Conservation (phyloP, 2,888 invertebrate genomes). For the Adelphocoris suturalis region DNA sequence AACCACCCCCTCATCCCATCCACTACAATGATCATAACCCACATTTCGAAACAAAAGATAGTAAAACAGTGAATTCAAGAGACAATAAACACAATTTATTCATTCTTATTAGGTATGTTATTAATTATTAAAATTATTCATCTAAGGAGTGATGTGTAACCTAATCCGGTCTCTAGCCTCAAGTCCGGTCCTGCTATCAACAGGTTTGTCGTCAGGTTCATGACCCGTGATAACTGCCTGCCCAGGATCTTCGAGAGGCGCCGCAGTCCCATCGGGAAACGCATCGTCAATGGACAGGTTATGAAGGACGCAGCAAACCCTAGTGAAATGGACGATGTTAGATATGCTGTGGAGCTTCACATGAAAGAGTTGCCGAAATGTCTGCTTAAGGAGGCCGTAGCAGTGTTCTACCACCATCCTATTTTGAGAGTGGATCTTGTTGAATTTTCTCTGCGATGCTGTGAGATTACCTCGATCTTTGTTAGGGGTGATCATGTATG, state of each 20-base stretch:
- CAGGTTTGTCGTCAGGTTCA: neutral
- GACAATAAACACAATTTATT: neutral
- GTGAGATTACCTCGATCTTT: too few species aligned
- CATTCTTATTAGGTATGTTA: neutral
- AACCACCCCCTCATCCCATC: too few species aligned
- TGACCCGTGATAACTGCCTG: neutral
- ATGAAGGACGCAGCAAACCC: conserved; percentile 45
- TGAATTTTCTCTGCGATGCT: neutral
- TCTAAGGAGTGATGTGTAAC: neutral
- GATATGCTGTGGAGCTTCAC: neutral
- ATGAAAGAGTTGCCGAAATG: conserved; percentile 48
- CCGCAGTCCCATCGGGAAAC: neutral
- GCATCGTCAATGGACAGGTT: conserved; percentile 35
- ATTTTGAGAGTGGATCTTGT: neutral
- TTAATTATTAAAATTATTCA: neutral
- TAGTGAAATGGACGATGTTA: conserved; percentile 28
- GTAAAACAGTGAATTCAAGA: conserved; percentile 14
- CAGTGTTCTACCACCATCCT: neutral
- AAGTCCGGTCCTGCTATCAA: neutral
- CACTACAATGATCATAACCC: too few species aligned
- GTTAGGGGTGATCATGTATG: conserved; percentile 21
- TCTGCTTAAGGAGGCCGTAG: conserved; percentile 30
- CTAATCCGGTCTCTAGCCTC: neutral
- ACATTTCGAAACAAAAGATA: too few species aligned
- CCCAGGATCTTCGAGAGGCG: conserved; percentile 25